A percentile compares a stretch with the other conserved stretches of the same genome.
Evolutionary conservation across 2,797 vertebrate genomes (phyloP).

Genomic region (Oreortyx pictus): DNA sequence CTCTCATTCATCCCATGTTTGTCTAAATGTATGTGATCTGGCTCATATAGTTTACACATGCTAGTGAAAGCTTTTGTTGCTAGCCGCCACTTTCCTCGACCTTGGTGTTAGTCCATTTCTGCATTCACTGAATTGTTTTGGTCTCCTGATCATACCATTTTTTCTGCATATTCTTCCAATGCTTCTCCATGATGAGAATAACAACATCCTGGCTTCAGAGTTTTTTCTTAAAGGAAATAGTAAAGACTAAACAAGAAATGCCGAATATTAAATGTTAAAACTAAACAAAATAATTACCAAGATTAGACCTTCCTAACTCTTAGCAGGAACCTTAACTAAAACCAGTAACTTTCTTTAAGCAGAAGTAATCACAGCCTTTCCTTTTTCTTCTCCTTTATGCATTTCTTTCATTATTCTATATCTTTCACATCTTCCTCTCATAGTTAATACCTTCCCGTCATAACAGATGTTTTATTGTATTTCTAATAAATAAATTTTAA

Average conservation of each 20-base stretch:
- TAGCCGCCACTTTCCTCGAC: background rate
- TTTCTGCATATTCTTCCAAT: background rate
- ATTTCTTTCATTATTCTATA: background rate
- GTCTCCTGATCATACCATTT: background rate
- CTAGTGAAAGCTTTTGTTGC: background rate
- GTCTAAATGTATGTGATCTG: background rate
- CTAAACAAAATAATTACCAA: background rate
- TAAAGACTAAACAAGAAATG: background rate
- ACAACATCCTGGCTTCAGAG: background rate
- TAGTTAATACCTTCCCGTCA: background rate
- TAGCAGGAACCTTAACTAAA: background rate
- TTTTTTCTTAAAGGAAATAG: background rate
- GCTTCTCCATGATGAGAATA: background rate
- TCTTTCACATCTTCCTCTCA: background rate
- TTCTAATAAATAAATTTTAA: background rate
- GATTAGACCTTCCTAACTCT: background rate
- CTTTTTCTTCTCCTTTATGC: background rate
- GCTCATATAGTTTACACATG: background rate
- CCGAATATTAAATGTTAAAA: background rate
- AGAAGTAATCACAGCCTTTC: background rate
- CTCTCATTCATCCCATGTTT: background rate
- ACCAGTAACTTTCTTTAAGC: background rate
- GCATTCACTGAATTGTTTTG: background rate
- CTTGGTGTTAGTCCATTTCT: background rate
- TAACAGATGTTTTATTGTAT: background rate